phyloP scores from a whole-genome alignment of 1,140 invertebrate genomes.

The Adoxophyes honmai region DNA sequence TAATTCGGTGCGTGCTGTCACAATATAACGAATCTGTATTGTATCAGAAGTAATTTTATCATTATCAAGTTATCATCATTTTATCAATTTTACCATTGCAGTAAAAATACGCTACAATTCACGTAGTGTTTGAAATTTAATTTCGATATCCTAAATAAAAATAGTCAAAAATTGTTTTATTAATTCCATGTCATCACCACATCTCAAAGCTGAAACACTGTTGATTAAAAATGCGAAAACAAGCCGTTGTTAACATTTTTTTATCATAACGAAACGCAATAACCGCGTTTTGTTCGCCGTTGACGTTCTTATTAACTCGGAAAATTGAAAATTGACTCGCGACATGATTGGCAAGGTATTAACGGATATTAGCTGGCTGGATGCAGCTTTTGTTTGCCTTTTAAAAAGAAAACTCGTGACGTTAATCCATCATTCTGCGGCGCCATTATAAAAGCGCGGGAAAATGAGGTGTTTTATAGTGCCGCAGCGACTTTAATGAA shows the following conservation, averaged over 20 bases:
- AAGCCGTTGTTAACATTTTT: conserved; percentile 6
- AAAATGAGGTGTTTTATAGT: conserved; percentile 14
- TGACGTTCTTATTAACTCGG: conserved; percentile 69
- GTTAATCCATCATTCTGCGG: conserved; percentile 66
- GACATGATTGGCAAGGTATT: conserved; percentile 64
- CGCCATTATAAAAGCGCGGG: conserved; percentile 18
- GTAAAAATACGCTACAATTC: not conserved
- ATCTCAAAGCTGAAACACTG: not conserved
- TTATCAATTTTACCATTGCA: not conserved
- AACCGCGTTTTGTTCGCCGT: conserved; percentile 41
- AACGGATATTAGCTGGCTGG: conserved; percentile 57
- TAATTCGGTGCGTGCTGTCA: too few relatives aligned
- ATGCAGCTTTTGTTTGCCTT: conserved; percentile 59
- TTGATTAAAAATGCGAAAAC: not conserved
- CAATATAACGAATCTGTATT: too few relatives aligned
- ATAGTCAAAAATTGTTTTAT: too few relatives aligned
- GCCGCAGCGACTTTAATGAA: not conserved
- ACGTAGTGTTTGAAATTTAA: too few relatives aligned
- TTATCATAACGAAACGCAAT: conserved; percentile 11
- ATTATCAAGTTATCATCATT: not conserved
- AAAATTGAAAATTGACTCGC: conserved; percentile 71
- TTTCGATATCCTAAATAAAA: too few relatives aligned
- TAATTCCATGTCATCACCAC: too few relatives aligned
- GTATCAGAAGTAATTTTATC: too few relatives aligned
- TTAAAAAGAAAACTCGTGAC: conserved; percentile 58